phyloP scores from a whole-genome alignment of 2,797 vertebrate species.

The Phalloptychus januarius region DNA sequence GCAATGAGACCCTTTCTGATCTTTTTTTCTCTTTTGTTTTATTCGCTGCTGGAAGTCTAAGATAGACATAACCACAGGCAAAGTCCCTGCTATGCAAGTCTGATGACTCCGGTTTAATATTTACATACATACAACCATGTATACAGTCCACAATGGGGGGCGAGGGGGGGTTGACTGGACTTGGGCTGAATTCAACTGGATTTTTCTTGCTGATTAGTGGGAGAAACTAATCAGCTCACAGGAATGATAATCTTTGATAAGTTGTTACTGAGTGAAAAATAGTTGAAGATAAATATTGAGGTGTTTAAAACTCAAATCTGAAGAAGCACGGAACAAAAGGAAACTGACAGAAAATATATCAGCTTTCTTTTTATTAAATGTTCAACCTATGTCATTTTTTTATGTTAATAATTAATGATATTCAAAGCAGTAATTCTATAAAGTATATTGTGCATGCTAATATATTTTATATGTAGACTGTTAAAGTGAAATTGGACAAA shows the following conservation, averaged over 20 bases:
- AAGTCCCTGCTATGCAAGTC: slow-evolving; percentile 63
- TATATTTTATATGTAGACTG: neutral
- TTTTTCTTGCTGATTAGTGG: too few species aligned
- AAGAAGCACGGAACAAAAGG: neutral
- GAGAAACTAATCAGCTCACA: neutral
- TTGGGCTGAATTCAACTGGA: neutral
- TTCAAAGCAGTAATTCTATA: neutral
- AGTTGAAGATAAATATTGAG: neutral
- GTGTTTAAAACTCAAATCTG: neutral
- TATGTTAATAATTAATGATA: neutral
- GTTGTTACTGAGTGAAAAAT: neutral
- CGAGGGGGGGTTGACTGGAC: neutral
- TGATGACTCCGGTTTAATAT: slow-evolving; percentile 83
- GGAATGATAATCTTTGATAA: neutral
- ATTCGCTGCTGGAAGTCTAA: slow-evolving; percentile 33
- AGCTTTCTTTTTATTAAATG: neutral
- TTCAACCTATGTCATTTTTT: neutral
- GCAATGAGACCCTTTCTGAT: neutral
- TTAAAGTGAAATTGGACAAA: neutral
- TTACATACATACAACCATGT: slow-evolving; percentile 47
- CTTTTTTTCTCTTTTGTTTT: slow-evolving; percentile 22
- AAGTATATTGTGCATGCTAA: neutral
- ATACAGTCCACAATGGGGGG: slow-evolving; percentile 9
- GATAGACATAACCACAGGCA: slow-evolving; percentile 65
- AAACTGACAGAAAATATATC: neutral